Evolutionary conservation across 2,113 vertebrate genomes (phyloP).

Genomic region (Oostethus manadensis): DNA sequence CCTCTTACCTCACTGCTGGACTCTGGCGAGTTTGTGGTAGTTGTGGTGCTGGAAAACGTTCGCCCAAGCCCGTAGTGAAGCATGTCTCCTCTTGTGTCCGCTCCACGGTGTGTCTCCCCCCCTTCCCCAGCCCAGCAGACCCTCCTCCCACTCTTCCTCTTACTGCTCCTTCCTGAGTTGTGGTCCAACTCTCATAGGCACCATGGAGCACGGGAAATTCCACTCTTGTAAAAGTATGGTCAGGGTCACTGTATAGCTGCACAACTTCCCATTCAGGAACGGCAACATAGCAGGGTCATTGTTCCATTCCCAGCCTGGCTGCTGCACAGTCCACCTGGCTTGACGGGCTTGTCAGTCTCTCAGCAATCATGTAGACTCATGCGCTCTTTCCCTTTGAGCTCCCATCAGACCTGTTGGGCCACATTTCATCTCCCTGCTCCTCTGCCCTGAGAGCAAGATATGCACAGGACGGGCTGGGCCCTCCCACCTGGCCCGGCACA

Average conservation of each 20-base stretch:
- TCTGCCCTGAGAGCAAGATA: conserved; percentile 19
- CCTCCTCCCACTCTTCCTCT: conserved; percentile 60
- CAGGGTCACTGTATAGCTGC: conserved; percentile 21
- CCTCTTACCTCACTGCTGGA: conserved; percentile 60
- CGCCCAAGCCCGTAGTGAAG: conserved; percentile 57
- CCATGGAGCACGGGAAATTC: conserved; percentile 61
- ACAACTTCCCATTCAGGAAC: conserved; percentile 17
- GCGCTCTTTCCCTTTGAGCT: conserved; percentile 25
- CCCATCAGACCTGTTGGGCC: conserved; percentile 69
- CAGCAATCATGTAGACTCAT: conserved; percentile 18
- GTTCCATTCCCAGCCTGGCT: conserved; percentile 23
- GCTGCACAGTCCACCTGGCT: conserved; percentile 35
- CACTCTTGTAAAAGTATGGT: conserved; percentile 29
- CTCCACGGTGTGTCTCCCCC: conserved; percentile 21
- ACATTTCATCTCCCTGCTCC: conserved; percentile 62
- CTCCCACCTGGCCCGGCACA: conserved; percentile 33
- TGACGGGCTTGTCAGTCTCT: conserved; percentile 45
- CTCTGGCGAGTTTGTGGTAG: conserved; percentile 51
- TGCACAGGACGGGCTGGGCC: conserved; percentile 32
- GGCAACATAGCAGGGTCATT: conserved; percentile 34
- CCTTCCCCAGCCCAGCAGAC: conserved; percentile 31
- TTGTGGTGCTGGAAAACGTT: conserved; percentile 54
- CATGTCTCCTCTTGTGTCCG: conserved; percentile 65
- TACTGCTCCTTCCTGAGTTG: conserved; percentile 63
- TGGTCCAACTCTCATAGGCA: conserved; percentile 53